Base-by-base conservation (phyloP, 2,888 invertebrate species). In the Eupithecia dodoneata region DNA sequence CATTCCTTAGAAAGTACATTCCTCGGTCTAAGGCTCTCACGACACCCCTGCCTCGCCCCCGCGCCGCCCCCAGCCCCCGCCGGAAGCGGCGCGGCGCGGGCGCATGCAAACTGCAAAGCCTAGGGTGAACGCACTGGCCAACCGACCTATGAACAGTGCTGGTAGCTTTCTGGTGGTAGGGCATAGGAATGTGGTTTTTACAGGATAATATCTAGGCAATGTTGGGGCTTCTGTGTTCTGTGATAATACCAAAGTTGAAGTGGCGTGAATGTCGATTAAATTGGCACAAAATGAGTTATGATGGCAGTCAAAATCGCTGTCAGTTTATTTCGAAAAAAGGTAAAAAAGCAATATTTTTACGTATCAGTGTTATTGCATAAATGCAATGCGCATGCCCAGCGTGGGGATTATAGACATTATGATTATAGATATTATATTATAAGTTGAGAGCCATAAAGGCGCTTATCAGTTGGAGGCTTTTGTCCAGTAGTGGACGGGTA, bases 31-130 rank as follows among this genome's bases (percentile, higher is more conserved):
- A 79, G 78, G 78, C 65, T 79, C 78, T 78, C 78, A 79, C 78
- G 78, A 70, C 78, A 66, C 73, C 76, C 74, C 49, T 52, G 13
- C 74, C 59, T 72, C 71, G 0, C 30, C 2, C 63, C 55, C 47
- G 30, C 45, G 12, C 42, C 59, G 59, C 63, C 73, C 81, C 80
- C 75, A 75, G 66, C 73, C 75, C 83, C 84, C 88, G 87, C 87
- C 90, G 91, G 91, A 91, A 91, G 90, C 89, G 86, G 90, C 92
- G 30, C 30, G 30, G 30, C 30, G 91, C 92, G 79, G 80, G 91
- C 93, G 92, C 92, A 89, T 66, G 74, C 84, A 81, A 80, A 85
- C 90, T 90, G 91, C 91, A 90, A 90, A 90, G 89, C 90, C 88
- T 89, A 87, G 86, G 78, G 78, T 79, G 78, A 79, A 79, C 65